Evolutionary conservation across 92 coral and sea anemone species (phyloP).

Genomic region (Actinostola sp.): DNA sequence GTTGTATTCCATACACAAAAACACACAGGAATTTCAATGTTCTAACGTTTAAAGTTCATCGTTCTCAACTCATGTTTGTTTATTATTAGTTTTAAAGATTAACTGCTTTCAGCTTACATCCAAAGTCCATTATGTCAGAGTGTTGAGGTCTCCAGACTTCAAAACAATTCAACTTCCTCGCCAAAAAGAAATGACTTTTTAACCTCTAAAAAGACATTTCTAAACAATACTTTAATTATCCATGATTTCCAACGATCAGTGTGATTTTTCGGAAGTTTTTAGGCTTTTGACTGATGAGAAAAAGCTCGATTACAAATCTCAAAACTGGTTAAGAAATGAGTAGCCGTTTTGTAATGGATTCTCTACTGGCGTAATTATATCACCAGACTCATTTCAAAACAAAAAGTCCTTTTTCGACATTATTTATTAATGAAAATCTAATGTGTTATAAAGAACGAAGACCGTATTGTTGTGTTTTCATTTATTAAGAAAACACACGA

Average conservation of each 20-base stretch:
- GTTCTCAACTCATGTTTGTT: not conserved
- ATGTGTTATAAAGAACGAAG: constrained; percentile 3
- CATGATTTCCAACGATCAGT: no score
- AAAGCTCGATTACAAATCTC: not conserved
- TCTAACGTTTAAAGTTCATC: not conserved
- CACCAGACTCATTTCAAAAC: not conserved
- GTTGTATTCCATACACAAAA: constrained; percentile 2
- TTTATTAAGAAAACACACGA: not conserved
- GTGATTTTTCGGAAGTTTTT: not conserved
- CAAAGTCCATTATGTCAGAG: constrained; percentile 15
- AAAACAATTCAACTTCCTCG: not conserved
- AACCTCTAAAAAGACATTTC: not conserved
- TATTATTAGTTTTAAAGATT: constrained; percentile 12
- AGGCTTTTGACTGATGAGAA: not conserved
- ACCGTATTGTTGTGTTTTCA: constrained; percentile 8
- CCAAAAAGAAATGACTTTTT: not conserved
- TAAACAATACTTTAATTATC: not conserved
- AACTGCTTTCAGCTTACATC: not conserved
- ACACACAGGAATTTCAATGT: not conserved
- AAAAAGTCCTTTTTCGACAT: not conserved
- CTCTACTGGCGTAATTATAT: not conserved
- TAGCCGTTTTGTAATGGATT: constrained; percentile 8
- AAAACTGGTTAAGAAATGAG: not conserved
- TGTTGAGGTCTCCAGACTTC: constrained; percentile 1
- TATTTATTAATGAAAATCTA: constrained; percentile 27